Conservation (phyloP, 2,113 vertebrate species). For the Ivindomyrus marchei region DNA sequence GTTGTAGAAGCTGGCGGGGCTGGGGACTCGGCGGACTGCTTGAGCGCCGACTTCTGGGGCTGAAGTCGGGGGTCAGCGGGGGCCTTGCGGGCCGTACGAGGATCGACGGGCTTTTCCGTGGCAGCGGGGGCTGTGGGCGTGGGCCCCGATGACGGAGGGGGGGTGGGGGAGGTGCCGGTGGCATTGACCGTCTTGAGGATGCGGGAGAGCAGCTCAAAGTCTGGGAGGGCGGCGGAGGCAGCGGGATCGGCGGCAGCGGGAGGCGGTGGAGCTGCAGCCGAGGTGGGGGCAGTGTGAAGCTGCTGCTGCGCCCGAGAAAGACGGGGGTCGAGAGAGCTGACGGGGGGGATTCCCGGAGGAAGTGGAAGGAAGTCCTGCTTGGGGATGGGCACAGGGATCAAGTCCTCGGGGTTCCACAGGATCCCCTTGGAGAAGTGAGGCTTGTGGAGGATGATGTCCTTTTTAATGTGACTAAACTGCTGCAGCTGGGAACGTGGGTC, state of each 20-base stretch:
- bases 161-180: constrained; percentile 40
- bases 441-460: constrained; percentile 71
- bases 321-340: constrained; percentile 64
- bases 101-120: constrained; percentile 76
- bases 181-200: constrained; percentile 81
- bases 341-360: constrained; percentile 70
- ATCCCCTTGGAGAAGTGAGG: constrained; percentile 74
- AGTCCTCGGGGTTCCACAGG: constrained; percentile 85
- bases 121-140: neutral
- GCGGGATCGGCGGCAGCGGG: constrained; percentile 27
- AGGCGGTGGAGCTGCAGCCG: constrained; percentile 46
- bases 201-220: constrained; percentile 83
- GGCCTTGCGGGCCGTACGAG: constrained; percentile 67
- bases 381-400: constrained; percentile 78
- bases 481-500: constrained; percentile 81
- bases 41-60: constrained; percentile 56
- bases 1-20: constrained; percentile 36
- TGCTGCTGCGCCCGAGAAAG: constrained; percentile 60
- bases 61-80: constrained; percentile 74
- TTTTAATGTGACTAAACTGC: constrained; percentile 93
- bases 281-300: constrained; percentile 40
- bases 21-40: constrained; percentile 41
- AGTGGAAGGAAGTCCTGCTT: constrained; percentile 77
- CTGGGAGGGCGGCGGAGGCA: constrained; percentile 62
- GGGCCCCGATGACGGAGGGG: constrained; percentile 16